Evolutionary conservation across 1,140 invertebrate genomes (phyloP).

Genomic region (Tetragnatha versicolor): DNA sequence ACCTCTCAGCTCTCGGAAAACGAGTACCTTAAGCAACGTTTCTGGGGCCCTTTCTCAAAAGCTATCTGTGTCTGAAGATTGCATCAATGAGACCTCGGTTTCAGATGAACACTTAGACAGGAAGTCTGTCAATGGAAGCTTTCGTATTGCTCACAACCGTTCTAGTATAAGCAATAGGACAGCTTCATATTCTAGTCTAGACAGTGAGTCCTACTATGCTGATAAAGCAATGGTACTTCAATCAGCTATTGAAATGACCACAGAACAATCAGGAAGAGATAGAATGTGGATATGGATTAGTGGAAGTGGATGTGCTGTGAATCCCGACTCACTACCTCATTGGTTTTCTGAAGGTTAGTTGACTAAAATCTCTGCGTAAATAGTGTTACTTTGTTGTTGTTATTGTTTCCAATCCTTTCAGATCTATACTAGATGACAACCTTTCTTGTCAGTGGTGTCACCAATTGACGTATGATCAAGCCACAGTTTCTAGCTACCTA

Average conservation of each 20-base stretch:
- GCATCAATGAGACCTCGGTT: not conserved
- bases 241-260: constrained; percentile 3
- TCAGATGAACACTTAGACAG: not conserved
- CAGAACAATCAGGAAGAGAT: not conserved
- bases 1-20: constrained; percentile 25
- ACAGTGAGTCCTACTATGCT: constrained; percentile 2
- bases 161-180: constrained; percentile 15
- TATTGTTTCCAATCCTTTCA: too few species aligned
- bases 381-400: too few species aligned
- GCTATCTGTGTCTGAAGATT: not conserved
- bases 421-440: too few species aligned
- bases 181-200: constrained; percentile 30
- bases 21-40: not conserved
- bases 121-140: not conserved
- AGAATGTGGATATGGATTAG: constrained; percentile 76
- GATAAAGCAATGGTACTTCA: not conserved
- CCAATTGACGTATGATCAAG: too few species aligned
- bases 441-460: too few species aligned
- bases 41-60: not conserved
- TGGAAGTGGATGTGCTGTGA: constrained; percentile 78
- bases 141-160: not conserved
- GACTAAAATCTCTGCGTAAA: too few species aligned
- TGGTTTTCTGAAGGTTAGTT: constrained; percentile 68
- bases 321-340: constrained; percentile 74
- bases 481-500: too few species aligned